Evolutionary conservation across 2,797 vertebrate genomes (phyloP).

Genomic region (Calcarius lapponicus): DNA sequence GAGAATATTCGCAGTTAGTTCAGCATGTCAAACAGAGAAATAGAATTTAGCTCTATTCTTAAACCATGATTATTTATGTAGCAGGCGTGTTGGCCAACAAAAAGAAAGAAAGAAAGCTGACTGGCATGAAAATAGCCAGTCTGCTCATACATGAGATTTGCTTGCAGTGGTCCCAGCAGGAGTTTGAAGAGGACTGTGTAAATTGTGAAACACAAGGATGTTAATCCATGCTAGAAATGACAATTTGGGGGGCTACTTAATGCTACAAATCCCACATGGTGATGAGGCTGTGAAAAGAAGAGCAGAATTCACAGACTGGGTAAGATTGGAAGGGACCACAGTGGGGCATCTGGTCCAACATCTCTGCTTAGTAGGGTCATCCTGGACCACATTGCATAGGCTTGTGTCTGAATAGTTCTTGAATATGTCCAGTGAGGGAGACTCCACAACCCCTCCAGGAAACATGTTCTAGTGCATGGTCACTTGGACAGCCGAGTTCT

Average conservation of each 20-base stretch:
- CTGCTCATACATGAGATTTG: not conserved
- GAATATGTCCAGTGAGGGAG: not conserved
- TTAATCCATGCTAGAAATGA: not conserved
- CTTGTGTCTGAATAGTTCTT: not conserved
- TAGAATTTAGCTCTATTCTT: conserved; percentile 64
- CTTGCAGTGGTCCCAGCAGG: not conserved
- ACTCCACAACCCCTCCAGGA: not conserved
- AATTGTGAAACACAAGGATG: not conserved
- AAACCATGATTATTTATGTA: conserved; percentile 60
- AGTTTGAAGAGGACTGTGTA: not conserved
- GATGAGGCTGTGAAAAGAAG: not conserved
- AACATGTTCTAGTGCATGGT: not conserved
- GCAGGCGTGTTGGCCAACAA: conserved; percentile 32
- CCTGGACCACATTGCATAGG: not conserved
- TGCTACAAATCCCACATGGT: not conserved
- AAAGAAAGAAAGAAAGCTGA: conserved; percentile 50
- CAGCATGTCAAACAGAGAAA: conserved; percentile 49
- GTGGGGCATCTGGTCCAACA: not conserved
- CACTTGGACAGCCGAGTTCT: not conserved
- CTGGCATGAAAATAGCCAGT: conserved; percentile 12
- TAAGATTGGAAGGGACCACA: not conserved
- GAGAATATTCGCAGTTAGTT: conserved; percentile 48
- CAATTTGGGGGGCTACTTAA: not conserved
- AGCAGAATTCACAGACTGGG: not conserved
- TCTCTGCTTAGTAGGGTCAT: not conserved